Conservation (phyloP, 2,113 vertebrate genomes). For the Planiliza haematocheilus region DNA sequence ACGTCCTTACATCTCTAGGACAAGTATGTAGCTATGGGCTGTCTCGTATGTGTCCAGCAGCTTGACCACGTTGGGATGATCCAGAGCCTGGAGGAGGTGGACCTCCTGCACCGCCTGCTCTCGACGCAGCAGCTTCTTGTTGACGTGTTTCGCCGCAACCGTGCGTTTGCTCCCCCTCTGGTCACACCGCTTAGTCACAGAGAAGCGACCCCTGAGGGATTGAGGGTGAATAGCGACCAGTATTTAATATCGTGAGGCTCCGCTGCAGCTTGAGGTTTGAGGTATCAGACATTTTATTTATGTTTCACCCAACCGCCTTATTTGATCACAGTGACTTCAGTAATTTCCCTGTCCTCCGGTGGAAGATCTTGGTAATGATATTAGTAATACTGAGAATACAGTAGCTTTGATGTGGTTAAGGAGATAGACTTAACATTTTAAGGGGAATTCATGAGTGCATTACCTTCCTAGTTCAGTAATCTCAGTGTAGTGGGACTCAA, state of each 20-base stretch:
- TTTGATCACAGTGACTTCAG: too few species aligned
- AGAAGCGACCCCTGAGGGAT: conserved; percentile 91
- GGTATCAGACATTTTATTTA: neutral
- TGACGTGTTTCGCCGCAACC: conserved; percentile 94
- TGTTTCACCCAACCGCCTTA: too few species aligned
- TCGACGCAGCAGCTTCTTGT: conserved; percentile 96
- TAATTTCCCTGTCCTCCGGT: too few species aligned
- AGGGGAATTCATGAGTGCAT: neutral
- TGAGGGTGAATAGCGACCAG: too few species aligned
- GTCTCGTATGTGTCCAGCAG: conserved; percentile 96
- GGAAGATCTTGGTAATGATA: too few species aligned
- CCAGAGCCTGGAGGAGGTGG: conserved; percentile 90
- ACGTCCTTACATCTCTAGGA: conserved; percentile 92
- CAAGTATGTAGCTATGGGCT: conserved; percentile 90
- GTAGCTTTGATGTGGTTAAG: conserved; percentile 31
- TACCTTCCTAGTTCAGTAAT: conserved; percentile 97
- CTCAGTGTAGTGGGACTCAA: conserved; percentile 94
- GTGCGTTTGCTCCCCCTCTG: conserved; percentile 92
- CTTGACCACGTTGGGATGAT: conserved; percentile 92
- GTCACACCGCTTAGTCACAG: conserved; percentile 95
- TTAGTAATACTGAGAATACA: neutral
- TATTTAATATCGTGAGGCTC: neutral
- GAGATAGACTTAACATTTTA: neutral
- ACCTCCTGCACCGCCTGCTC: conserved; percentile 97
- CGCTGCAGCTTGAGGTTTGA: neutral